Evolutionary conservation across 2,797 vertebrate genomes (phyloP).

Genomic region (Novumbra hubbsi): DNA sequence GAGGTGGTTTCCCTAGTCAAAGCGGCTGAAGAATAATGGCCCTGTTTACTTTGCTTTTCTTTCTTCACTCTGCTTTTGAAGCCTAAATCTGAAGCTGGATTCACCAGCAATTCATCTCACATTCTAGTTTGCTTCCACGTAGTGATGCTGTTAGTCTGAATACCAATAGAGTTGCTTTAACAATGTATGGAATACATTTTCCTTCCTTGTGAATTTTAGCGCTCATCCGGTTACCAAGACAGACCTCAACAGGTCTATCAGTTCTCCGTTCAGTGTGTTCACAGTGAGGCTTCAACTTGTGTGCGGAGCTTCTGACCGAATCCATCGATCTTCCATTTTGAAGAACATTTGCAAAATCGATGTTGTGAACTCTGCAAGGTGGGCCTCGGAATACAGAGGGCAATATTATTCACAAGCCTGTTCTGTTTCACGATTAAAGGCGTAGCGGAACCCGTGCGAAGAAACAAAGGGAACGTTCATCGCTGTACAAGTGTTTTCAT

Average conservation of each 20-base stretch:
- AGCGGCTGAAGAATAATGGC: too few relatives aligned
- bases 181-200: neutral
- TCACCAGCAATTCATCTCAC: neutral
- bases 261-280: neutral
- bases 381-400: neutral
- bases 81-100: too few relatives aligned
- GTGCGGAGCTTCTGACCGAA: neutral
- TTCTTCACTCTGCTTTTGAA: too few relatives aligned
- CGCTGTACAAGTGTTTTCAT: too few relatives aligned
- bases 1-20: too few relatives aligned
- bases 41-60: too few relatives aligned
- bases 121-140: neutral
- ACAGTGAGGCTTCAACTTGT: neutral
- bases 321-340: neutral
- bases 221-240: neutral
- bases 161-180: neutral
- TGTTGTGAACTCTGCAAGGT: neutral
- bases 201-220: neutral
- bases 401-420: neutral
- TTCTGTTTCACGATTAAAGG: neutral
- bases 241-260: neutral
- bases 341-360: neutral
- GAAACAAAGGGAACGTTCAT: too few relatives aligned
- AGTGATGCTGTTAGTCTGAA: neutral
- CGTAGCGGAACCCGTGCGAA: too few relatives aligned